Percentiles rank a stretch among this genome's conserved stretches.
phyloP scores from a whole-genome alignment of 2,797 vertebrate species.

The Catostomus latipinnis region DNA sequence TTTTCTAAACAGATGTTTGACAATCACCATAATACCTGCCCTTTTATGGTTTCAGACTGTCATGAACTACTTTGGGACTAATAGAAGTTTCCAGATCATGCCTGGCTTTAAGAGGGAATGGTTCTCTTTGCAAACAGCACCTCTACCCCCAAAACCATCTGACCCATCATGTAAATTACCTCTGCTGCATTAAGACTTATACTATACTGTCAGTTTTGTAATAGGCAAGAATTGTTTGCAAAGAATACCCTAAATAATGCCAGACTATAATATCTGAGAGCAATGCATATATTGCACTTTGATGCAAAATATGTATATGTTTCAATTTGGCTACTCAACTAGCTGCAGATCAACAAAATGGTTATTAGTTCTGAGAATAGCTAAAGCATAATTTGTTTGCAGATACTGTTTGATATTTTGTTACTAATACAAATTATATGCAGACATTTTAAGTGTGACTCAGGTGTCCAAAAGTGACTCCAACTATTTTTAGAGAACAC shows the following conservation, averaged over 20 bases:
- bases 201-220: not conserved
- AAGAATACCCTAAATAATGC: not conserved
- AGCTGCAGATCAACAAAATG: not conserved
- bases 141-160: constrained; percentile 61
- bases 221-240: not conserved
- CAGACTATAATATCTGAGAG: not conserved
- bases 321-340: not conserved
- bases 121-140: constrained; percentile 79
- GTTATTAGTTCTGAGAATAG: too few species aligned
- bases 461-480: too few species aligned
- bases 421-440: too few species aligned
- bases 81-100: constrained; percentile 85
- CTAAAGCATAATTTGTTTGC: too few species aligned
- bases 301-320: too few species aligned
- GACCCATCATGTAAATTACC: constrained; percentile 73
- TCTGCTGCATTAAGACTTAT: constrained; percentile 46
- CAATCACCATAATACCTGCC: not conserved
- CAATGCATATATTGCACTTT: not conserved
- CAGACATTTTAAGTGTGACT: too few species aligned
- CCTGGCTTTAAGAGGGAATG: constrained; percentile 84
- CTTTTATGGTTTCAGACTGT: constrained; percentile 80
- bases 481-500: too few species aligned
- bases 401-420: too few species aligned
- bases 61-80: constrained; percentile 90
- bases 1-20: not conserved